Percentiles rank a stretch among this genome's conserved stretches.
Conservation (phyloP, 2,113 vertebrate genomes). For the Callithrix jacchus region DNA sequence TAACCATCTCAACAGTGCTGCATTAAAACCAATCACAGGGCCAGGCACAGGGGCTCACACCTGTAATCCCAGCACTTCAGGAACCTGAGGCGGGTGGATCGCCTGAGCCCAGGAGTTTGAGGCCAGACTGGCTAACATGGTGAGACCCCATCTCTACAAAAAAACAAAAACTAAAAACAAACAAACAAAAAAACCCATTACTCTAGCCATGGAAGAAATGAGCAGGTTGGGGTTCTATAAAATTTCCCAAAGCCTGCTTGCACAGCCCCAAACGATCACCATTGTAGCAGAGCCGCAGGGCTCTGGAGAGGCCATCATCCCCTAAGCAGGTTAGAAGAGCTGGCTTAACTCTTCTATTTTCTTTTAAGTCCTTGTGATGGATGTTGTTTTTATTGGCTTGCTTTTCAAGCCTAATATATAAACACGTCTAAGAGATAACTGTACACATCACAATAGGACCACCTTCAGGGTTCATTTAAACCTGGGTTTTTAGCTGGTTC, state of each 20-base stretch:
- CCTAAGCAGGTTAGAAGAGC: background rate
- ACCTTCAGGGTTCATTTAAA: background rate
- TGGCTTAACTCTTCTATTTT: background rate
- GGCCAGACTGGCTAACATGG: too few relatives aligned
- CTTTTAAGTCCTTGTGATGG: background rate
- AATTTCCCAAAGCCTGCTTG: background rate
- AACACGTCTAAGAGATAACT: background rate
- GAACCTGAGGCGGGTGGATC: too few relatives aligned
- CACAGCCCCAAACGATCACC: background rate
- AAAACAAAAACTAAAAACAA: too few relatives aligned
- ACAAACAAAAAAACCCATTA: background rate
- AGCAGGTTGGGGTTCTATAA: background rate
- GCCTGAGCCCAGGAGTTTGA: too few relatives aligned
- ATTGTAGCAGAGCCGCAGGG: background rate
- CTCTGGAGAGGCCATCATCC: background rate
- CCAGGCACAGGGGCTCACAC: too few relatives aligned
- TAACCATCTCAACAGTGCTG: background rate
- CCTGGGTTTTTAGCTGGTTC: background rate
- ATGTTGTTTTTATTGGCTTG: background rate
- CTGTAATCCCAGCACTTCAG: too few relatives aligned
- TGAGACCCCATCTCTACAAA: too few relatives aligned
- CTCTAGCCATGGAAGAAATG: fast-evolving
- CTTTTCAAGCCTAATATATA: background rate
- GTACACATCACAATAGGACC: background rate
- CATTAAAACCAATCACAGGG: background rate